A percentile compares a stretch with the other conserved stretches of the same genome.
phyloP scores from a whole-genome alignment of 1,140 invertebrate genomes.

The Philotrypesis tridentata region DNA sequence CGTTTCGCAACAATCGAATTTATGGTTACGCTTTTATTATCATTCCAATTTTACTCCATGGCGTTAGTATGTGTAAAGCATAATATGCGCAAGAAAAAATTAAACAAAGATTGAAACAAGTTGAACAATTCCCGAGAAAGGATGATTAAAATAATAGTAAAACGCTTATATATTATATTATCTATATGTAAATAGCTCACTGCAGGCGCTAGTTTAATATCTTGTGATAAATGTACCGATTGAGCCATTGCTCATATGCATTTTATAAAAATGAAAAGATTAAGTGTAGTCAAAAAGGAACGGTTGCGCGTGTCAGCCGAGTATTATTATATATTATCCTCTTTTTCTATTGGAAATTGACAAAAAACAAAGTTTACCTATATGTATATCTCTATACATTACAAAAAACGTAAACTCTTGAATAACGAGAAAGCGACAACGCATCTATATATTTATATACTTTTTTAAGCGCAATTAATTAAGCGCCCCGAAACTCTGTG shows the following conservation, averaged over 20 bases:
- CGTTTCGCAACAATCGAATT: no score
- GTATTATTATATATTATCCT: not conserved
- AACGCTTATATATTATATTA: not conserved
- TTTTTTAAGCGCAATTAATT: conserved; percentile 5
- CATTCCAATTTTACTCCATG: no score
- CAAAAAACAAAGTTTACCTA: conserved; percentile 32
- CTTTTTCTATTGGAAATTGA: not conserved
- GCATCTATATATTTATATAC: conserved; percentile 1
- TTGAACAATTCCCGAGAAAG: conserved; percentile 17
- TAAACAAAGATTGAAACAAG: not conserved
- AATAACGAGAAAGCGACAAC: conserved; percentile 49
- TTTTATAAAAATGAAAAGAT: conserved; percentile 36
- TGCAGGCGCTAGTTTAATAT: not conserved
- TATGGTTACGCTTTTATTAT: no score
- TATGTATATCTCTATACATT: conserved; percentile 42
- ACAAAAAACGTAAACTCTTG: conserved; percentile 50
- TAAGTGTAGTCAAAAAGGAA: conserved; percentile 13
- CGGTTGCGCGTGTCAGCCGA: conserved; percentile 10
- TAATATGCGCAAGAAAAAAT: not conserved
- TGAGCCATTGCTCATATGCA: not conserved
- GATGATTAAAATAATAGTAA: not conserved
- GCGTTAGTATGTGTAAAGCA: no score
- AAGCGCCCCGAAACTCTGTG: not conserved
- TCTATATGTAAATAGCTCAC: not conserved
- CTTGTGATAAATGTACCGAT: not conserved